These are phyloP conservation scores for Plemyria rubiginata DNA, from an alignment of 2,888 invertebrate species.

Conservation along the genomic window DNA sequence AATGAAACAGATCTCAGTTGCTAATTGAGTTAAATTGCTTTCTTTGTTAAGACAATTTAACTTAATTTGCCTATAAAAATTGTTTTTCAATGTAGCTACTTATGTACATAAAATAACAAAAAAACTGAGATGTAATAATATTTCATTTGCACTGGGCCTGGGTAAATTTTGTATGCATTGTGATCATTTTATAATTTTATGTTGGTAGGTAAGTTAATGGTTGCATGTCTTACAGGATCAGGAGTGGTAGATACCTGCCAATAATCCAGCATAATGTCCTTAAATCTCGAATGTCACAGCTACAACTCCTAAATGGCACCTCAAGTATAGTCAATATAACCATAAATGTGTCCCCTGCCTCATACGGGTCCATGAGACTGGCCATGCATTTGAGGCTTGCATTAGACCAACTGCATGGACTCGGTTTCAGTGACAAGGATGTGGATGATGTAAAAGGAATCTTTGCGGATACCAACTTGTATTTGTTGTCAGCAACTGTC, in stretches of 20 bases:
- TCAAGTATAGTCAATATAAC: slow-evolving; percentile 87
- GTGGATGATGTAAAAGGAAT: slow-evolving; percentile 98
- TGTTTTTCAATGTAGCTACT: no score
- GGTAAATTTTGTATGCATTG: no score
- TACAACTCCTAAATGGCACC: slow-evolving; percentile 87
- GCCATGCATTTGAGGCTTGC: slow-evolving; percentile 91
- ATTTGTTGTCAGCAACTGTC: slow-evolving; percentile 94
- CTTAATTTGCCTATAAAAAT: no score
- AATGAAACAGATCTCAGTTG: no score
- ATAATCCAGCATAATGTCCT: slow-evolving; percentile 93
- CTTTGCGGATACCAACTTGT: slow-evolving; percentile 97
- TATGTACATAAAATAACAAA: no score
- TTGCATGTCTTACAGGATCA: slow-evolving; percentile 65
- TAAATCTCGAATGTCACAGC: slow-evolving; percentile 90
- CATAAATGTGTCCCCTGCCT: slow-evolving; percentile 89
- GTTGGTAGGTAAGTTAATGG: neutral
- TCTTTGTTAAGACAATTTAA: no score
- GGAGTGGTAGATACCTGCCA: slow-evolving; percentile 90
- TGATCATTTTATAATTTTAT: no score
- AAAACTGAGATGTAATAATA: no score
- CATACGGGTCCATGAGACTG: slow-evolving; percentile 91
- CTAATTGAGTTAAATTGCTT: no score
- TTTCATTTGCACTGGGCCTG: no score
- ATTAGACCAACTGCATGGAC: slow-evolving; percentile 87
- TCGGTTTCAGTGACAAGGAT: slow-evolving; percentile 97